Evolutionary conservation across 2,113 vertebrate species (phyloP), one percentile per base, ranked within the genome.

Genomic region (Spilogale gracilis): DNA sequence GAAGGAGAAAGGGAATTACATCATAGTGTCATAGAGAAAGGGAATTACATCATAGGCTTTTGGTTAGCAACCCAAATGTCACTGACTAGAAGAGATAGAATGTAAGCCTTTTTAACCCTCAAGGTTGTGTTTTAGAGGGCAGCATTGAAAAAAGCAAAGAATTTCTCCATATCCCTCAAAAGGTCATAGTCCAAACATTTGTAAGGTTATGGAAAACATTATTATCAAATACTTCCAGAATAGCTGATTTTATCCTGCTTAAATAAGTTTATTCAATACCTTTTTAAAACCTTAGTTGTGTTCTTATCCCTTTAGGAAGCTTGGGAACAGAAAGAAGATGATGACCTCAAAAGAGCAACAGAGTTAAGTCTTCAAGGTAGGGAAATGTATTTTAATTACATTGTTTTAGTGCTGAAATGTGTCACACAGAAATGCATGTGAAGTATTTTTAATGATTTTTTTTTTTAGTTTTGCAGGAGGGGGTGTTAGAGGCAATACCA

Each of bases 291-390:
- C 76, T 98, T 98, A 80, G 87, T 96, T 97, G 98, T 97, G 25
- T 98, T 98, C 97, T 98, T 98, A 89, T 97, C 73, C 76, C 79
- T 85, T 96, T 98, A 99, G 99, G 99, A 99, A 97, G 99, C 99
- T 87, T 99, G 99, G 96, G 99, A 99, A 98, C 98, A 99, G 98
- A 99, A 99, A 98, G 99, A 99, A 98, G 99, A 99, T 74, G 99
- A 99, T 95, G 99, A 99, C 97, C 99, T 99, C 97, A 99, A 99
- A 99, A 99, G 99, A 98, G 99, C 99, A 82, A 99, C 99, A 0
- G 99, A 99, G 98, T 99, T 99, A 98, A 99, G 99, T 97, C 98
- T 99, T 97, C 99, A 99, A 99, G 99, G 99, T 99, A 69, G 98
- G 98, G 52, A 93, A 71, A 63, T 84, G 38, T 65, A 91, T 76